Evolutionary conservation across 2,888 invertebrate genomes (phyloP).

Genomic region (Pseudoips prasinana): DNA sequence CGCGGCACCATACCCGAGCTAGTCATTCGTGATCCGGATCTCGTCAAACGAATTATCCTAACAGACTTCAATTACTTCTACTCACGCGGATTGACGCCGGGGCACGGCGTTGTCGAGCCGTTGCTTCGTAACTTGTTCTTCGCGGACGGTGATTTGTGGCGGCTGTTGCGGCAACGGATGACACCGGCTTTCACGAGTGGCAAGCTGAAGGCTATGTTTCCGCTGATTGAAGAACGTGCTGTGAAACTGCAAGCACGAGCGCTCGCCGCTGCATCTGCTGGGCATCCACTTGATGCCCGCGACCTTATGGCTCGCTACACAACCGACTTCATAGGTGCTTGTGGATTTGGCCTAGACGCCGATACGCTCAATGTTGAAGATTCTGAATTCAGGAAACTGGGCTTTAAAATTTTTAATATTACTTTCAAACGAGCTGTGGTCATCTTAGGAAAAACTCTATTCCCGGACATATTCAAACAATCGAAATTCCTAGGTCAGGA

Average conservation of each 20-base stretch:
- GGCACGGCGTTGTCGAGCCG: slow-evolving; percentile 45
- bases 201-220: slow-evolving; percentile 59
- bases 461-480: slow-evolving; percentile 43
- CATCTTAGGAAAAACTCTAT: slow-evolving; percentile 40
- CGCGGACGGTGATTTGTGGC: slow-evolving; percentile 57
- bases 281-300: slow-evolving; percentile 44
- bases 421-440: slow-evolving; percentile 31
- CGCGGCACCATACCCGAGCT: slow-evolving; percentile 45
- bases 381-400: slow-evolving; percentile 52
- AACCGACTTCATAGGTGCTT: slow-evolving; percentile 62
- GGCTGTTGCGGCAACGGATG: slow-evolving; percentile 55
- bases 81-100: slow-evolving; percentile 44
- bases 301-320: slow-evolving; percentile 65
- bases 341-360: slow-evolving; percentile 57
- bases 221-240: slow-evolving; percentile 54
- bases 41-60: slow-evolving; percentile 47
- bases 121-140: slow-evolving; percentile 54
- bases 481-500: slow-evolving; percentile 39
- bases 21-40: slow-evolving; percentile 53
- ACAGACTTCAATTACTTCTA: slow-evolving; percentile 54
- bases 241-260: slow-evolving; percentile 43
- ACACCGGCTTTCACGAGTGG: slow-evolving; percentile 57
- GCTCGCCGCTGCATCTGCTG: slow-evolving; percentile 27
- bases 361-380: slow-evolving; percentile 52
- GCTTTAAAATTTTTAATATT: slow-evolving; percentile 41